Evolutionary conservation across 2,797 vertebrate genomes (phyloP).

Genomic region (Myotis daubentonii): DNA sequence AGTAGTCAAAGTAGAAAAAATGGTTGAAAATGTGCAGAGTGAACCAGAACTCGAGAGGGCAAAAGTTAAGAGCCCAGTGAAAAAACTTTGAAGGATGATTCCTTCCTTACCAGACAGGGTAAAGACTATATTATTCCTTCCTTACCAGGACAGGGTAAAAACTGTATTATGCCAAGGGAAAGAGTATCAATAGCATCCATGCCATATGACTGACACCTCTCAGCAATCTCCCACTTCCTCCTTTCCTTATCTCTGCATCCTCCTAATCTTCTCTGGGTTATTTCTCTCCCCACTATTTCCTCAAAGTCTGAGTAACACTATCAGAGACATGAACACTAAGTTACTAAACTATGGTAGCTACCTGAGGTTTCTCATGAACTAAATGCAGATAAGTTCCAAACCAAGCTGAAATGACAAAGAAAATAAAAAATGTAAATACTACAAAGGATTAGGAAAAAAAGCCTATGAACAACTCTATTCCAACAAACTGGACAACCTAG

Average conservation of each 20-base stretch:
- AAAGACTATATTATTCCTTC: neutral
- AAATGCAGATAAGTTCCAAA: neutral
- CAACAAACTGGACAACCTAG: too few relatives aligned
- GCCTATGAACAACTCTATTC: too few relatives aligned
- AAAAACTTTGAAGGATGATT: neutral
- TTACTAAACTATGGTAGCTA: neutral
- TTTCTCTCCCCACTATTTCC: neutral
- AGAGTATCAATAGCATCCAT: neutral
- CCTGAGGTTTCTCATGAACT: neutral
- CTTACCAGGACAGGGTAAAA: neutral
- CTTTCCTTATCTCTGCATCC: neutral
- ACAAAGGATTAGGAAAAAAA: too few relatives aligned
- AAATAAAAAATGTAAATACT: neutral
- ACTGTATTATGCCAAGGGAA: neutral
- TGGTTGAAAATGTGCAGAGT: neutral
- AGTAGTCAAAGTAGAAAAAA: neutral
- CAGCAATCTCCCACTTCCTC: neutral
- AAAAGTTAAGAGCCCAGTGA: neutral
- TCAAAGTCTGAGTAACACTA: neutral
- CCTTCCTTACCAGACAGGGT: neutral
- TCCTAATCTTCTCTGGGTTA: neutral
- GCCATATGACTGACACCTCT: neutral
- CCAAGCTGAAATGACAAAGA: slow-evolving; percentile 29
- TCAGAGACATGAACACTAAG: neutral
- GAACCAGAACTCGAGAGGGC: neutral